Conservation (phyloP, 2,113 vertebrate species). For the Bettongia penicillata region DNA sequence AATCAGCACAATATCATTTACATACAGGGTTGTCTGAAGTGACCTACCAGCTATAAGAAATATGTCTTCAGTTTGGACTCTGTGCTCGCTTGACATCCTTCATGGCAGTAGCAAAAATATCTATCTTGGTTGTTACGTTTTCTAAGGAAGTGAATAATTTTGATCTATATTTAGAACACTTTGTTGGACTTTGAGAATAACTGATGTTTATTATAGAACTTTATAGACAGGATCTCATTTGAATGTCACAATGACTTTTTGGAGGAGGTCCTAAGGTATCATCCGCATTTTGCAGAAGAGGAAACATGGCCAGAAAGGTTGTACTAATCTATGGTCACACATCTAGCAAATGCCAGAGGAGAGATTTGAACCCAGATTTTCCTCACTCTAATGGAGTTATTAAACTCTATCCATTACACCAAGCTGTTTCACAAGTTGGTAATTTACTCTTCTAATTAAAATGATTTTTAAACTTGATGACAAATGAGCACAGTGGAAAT, state of each 20-base stretch:
- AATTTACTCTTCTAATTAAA: background rate
- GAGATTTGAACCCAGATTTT: background rate
- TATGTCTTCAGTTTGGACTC: background rate
- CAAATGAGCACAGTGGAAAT: background rate
- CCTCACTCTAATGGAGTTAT: background rate
- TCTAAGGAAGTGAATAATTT: background rate
- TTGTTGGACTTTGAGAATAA: background rate
- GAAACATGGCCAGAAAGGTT: background rate
- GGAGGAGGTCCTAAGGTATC: constrained; percentile 22
- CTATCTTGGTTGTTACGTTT: background rate
- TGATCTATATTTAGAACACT: background rate
- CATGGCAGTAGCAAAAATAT: background rate
- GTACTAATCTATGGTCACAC: background rate
- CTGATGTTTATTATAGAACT: background rate
- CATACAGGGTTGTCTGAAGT: background rate
- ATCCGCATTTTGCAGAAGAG: constrained; percentile 11
- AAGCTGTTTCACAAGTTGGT: background rate
- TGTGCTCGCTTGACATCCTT: background rate
- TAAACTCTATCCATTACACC: background rate
- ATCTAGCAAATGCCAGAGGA: background rate
- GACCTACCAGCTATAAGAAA: background rate
- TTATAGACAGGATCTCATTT: background rate
- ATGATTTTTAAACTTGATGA: background rate
- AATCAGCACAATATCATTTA: background rate
- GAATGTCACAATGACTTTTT: background rate